Conservation (phyloP, 2,888 invertebrate genomes). For the Tenodera sinensis region DNA sequence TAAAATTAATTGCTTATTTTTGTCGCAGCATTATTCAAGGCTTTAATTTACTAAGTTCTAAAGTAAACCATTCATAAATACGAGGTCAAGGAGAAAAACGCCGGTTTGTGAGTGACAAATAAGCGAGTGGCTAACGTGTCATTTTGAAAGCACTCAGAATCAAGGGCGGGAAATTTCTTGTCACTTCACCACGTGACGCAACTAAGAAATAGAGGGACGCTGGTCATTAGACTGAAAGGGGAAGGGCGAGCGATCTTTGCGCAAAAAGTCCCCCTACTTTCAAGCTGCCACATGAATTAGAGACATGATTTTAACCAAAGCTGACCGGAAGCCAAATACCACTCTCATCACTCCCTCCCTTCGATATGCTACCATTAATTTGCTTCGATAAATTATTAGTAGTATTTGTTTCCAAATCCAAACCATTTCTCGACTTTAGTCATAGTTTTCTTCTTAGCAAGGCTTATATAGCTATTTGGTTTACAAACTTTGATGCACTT, state of each 20-base stretch:
- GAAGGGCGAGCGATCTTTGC: not conserved
- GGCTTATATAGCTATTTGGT: no score
- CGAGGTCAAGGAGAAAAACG: not conserved
- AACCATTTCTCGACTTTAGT: no score
- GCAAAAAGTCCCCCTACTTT: not conserved
- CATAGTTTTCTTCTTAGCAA: no score
- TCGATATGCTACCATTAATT: not conserved
- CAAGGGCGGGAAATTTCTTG: not conserved
- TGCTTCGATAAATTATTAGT: no score
- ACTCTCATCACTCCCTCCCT: not conserved
- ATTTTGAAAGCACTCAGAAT: not conserved
- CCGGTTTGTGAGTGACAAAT: not conserved
- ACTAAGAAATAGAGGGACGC: not conserved
- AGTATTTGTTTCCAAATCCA: no score
- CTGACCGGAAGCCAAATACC: not conserved
- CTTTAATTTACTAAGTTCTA: no score
- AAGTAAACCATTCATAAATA: no score
- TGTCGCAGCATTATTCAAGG: no score
- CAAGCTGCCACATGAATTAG: not conserved
- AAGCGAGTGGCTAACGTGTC: not conserved
- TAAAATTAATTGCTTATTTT: no score
- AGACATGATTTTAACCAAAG: not conserved
- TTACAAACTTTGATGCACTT: no score
- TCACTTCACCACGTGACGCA: not conserved
- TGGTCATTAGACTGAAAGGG: not conserved